Base-by-base conservation (phyloP, 2,113 vertebrate species). In the Neopipo cinnamomea region DNA sequence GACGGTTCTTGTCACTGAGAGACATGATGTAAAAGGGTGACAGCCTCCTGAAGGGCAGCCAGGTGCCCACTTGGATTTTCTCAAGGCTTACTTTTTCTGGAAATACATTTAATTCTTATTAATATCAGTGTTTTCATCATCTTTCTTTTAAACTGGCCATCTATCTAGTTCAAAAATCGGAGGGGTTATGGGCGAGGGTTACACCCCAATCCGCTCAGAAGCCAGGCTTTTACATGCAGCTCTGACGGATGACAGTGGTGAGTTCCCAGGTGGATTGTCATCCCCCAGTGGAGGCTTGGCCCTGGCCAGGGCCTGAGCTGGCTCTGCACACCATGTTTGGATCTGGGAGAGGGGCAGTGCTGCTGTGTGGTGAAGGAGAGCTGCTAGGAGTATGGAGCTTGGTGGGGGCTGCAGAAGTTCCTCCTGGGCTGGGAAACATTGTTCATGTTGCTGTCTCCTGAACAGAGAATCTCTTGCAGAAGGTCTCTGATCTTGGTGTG, bases 231-330 rank as follows among this genome's bases (percentile, higher is more conserved):
- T 14, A 5, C 15, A 7, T 5, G 3, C 17, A 35, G 50, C 63
- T 5, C 0, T 28, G 62, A 11, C 0, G 5, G 33, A 14, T 5
- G 27, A 1, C 8, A 30, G 30, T 2, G 2, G 19, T 5, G 35
- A 22, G 25, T 4, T 50, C 65, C 33, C 2, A 6, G 22, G 27
- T 2, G 55, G 50, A 27, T 46, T 5, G 11, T 58, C 73, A 10
- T 73, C 79, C 93, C 66, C 9, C 42, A 8, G 20, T 6, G 53
- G 31, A 35, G 42, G 23, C 47, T 21, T 30, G 4, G 41, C 37
- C 33, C 2, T 1, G 9, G 24, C 14, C 0, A 2, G 15, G 15
- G 61, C 53, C n/a, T 1, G 4, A 8, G 50, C 28, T 6, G 5
- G 12, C 52, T 65, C 53, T 13, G 61, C 23, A 1, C 1, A 0